Evolutionary conservation across 2,797 vertebrate species (phyloP), one percentile per base, ranked within the genome.

Genomic region (Gymnoscopelus braueri): DNA sequence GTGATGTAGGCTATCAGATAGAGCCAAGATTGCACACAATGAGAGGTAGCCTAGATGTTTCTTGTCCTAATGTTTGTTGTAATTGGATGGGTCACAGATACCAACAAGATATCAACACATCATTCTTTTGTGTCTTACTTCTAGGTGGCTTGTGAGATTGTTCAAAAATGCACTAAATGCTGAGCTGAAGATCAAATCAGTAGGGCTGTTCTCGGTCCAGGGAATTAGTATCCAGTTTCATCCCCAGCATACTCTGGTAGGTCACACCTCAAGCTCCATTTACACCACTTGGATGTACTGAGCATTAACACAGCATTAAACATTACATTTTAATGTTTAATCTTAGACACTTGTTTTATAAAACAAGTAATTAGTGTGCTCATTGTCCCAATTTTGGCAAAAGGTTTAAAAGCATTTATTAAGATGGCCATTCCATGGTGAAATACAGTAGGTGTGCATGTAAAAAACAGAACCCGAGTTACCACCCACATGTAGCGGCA

Each of bases 221-320:
- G 96, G 97, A 83, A 88, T 99, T 60, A 97, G 95, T 87, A 87
- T 98, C 86, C 96, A 97, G 81, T 98, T 99, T 93, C 94, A 94
- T 72, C 95, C 75, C 67, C 96, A 96, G 86, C 96, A 97, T 80
- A 97, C 93, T 0, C 92, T 98, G 95, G 98, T 99, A 87, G 87
- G 96, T 90, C 61, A 58, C 50, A 15, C 19, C 55, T 56, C 52
- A 56, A 63, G n/a, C 60, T 29, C 8, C 72, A 65, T 85, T 80
- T 74, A 80, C 68, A 15, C 73, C 65, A 74, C 71, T 77, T 83
- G 80, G 58, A 51, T 62, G 24, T 19, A 12, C 13, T n/a, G 29
- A 29, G 53, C 54, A 65, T 1, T 35, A 60, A n/a, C 11, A 1
- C n/a, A 3, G 6, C 51, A 50, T 50, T 19, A 19, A 19, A 19